Evolutionary conservation across 2,888 invertebrate genomes (phyloP).

Genomic region (Coelopa pilipes): DNA sequence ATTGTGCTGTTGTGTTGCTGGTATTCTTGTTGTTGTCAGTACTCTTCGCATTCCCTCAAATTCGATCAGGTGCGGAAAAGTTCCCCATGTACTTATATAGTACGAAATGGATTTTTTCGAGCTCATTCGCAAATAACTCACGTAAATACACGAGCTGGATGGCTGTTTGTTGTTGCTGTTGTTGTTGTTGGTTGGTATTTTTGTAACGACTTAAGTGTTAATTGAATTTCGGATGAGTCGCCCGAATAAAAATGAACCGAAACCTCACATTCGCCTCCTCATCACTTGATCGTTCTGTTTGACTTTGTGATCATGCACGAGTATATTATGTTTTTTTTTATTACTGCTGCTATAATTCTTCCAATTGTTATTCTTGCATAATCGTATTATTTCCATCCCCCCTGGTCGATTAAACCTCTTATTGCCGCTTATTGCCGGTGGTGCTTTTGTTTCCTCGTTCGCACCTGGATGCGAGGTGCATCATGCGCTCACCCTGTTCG

Average conservation of each 20-base stretch:
- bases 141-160: constrained; percentile 35
- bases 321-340: background rate
- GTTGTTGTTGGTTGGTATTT: constrained; percentile 16
- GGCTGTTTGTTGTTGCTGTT: too few species aligned
- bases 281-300: constrained; percentile 13
- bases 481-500: too few species aligned
- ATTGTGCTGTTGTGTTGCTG: constrained; percentile 27
- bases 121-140: constrained; percentile 37
- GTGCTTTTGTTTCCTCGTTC: too few species aligned
- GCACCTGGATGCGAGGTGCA: too few species aligned
- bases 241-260: background rate
- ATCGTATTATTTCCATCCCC: background rate
- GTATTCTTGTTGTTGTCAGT: background rate
- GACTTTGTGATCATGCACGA: background rate
- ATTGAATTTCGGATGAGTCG: constrained; percentile 22
- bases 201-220: constrained; percentile 23
- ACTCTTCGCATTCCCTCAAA: background rate
- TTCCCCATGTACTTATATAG: background rate
- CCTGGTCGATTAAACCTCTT: too few species aligned
- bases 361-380: background rate
- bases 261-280: background rate
- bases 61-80: background rate
- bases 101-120: constrained; percentile 8
- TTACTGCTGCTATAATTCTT: too few species aligned
- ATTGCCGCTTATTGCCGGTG: too few species aligned